Base-by-base conservation (phyloP, 2,797 vertebrate genomes). In the Mus minutoides region DNA sequence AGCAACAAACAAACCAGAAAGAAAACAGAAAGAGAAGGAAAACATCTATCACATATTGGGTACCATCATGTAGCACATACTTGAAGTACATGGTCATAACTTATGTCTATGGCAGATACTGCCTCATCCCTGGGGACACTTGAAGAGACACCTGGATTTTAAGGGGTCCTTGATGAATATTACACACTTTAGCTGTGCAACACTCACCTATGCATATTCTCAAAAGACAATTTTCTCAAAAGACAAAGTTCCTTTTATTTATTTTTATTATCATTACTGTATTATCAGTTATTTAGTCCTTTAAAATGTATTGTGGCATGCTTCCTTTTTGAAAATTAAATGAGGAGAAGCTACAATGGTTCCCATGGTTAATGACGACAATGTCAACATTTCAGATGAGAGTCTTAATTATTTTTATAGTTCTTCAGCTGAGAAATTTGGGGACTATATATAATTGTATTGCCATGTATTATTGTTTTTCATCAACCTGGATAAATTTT, bases 401-500 rank as follows among this genome's bases (percentile, higher is more conserved):
- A n/a, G n/a, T 29, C 52, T 92, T 78, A 62, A 75, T 78, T 77
- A 19, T 69, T 71, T 69, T 80, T 3, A 4, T 82, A 78, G 54
- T 37, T 90, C 26, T 80, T 40, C 64, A 43, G 80, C 43, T 92
- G 58, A 46, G 22, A 91, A 91, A 88, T 88, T 19, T 17, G 88
- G 12, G 56, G 92, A 92, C 12, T 93, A 73, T 64, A 76, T 21
- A 52, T 80, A 90, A 86, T 26, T 82, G 0, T 93, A 78, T 69
- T 87, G 8, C 12, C 95, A 34, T 91, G 87, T 95, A 6, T 78
- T 92, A 17, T 79, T 1, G 75, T 49, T 93, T 96, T 22, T 96
- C 79, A 91, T 73, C 58, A 95, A 96, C 19, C 91, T 37, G 86
- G 13, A 34, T 76, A 69, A 64, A 71, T 95, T 96, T 58, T 7